Percentiles rank a stretch among this genome's conserved stretches.
Evolutionary conservation across 2,113 vertebrate genomes (phyloP).

Genomic region (Eolophus roseicapilla): DNA sequence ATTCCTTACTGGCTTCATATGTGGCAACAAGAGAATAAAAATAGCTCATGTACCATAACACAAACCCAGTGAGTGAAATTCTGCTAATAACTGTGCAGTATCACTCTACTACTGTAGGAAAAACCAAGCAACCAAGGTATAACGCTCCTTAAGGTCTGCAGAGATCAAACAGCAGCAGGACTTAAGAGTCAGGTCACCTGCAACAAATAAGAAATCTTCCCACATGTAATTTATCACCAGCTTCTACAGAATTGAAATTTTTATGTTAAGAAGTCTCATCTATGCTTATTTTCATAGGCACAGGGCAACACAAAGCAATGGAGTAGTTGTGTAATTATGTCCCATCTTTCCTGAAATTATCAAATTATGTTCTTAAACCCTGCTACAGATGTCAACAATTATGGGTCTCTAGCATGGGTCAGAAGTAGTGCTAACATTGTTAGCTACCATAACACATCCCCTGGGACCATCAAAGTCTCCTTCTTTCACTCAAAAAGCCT

Average conservation of each 20-base stretch:
- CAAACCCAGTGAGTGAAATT: background rate
- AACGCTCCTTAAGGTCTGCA: background rate
- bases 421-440: background rate
- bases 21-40: constrained; percentile 8
- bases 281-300: background rate
- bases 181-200: background rate
- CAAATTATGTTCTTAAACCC: background rate
- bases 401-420: background rate
- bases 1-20: background rate
- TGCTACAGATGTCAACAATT: background rate
- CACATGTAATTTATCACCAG: background rate
- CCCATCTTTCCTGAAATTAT: background rate
- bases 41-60: background rate
- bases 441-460: background rate
- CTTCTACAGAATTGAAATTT: background rate
- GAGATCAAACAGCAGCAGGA: background rate
- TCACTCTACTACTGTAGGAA: background rate
- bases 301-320: background rate
- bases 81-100: background rate
- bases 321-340: background rate
- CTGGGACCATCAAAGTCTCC: background rate
- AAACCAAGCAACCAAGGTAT: background rate
- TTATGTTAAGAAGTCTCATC: background rate
- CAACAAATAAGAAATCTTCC: background rate
- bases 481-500: background rate